Percentiles rank a stretch among this genome's conserved stretches.
Conservation (phyloP, 2,888 invertebrate genomes). For the Hermaeophaga mercurialis region DNA sequence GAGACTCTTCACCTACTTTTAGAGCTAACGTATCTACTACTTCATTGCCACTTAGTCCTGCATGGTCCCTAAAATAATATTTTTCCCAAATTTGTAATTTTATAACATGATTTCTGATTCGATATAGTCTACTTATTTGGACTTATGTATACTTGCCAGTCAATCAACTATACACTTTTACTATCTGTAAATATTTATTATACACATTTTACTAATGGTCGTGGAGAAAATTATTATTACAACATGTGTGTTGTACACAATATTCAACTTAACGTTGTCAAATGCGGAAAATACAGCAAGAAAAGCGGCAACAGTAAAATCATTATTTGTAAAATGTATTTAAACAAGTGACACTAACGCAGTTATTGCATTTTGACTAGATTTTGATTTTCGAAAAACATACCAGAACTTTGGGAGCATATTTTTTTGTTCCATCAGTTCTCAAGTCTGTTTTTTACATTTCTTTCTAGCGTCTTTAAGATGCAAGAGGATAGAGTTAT, state of each 20-base stretch:
- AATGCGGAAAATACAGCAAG: neutral
- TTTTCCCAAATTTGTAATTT: too few relatives aligned
- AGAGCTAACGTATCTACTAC: too few relatives aligned
- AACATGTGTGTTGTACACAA: neutral
- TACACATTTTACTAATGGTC: too few relatives aligned
- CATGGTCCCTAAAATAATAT: too few relatives aligned
- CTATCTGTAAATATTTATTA: too few relatives aligned
- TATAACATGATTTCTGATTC: too few relatives aligned
- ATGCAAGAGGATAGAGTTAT: neutral
- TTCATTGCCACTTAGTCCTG: too few relatives aligned
- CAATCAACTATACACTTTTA: too few relatives aligned
- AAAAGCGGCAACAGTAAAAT: neutral
- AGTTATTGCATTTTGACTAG: neutral
- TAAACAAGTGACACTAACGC: neutral
- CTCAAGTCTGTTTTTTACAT: neutral
- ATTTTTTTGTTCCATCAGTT: neutral
- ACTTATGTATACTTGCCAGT: too few relatives aligned
- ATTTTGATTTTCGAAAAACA: neutral
- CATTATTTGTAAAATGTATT: neutral
- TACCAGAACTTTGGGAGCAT: neutral
- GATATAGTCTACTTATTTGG: too few relatives aligned
- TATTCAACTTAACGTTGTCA: neutral
- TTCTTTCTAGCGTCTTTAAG: neutral
- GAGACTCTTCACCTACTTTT: too few relatives aligned
- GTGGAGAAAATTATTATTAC: too few relatives aligned